A percentile compares a stretch with the other conserved stretches of the same genome.
phyloP scores from a whole-genome alignment of 2,797 vertebrate species.

The Eremophila alpestris region DNA sequence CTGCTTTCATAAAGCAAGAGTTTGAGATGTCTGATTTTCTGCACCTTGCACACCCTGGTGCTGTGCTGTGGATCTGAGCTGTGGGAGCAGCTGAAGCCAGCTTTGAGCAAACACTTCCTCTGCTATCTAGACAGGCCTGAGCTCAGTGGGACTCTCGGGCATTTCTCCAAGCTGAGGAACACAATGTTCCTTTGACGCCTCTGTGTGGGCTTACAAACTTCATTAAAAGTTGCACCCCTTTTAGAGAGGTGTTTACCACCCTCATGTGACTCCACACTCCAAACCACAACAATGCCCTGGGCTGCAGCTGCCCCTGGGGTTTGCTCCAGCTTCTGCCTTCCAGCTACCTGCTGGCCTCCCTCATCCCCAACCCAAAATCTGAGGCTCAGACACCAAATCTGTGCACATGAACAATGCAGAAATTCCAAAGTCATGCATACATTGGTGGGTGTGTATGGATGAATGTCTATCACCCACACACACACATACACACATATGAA shows the following conservation, averaged over 20 bases:
- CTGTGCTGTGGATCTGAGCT: neutral
- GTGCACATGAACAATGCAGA: fast-evolving
- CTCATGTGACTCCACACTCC: neutral
- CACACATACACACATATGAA: neutral
- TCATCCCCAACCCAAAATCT: neutral
- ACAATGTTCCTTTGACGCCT: neutral
- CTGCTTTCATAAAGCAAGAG: neutral
- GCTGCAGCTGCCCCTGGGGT: neutral
- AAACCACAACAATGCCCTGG: neutral
- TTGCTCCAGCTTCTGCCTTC: neutral
- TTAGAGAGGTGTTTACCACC: neutral
- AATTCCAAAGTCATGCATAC: neutral
- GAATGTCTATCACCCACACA: neutral
- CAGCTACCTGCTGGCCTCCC: neutral
- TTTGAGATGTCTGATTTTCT: neutral
- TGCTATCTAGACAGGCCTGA: slow-evolving; percentile 4
- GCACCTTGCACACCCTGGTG: neutral
- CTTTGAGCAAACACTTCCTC: neutral
- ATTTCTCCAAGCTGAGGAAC: slow-evolving; percentile 37
- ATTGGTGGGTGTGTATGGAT: no score
- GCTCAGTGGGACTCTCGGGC: neutral
- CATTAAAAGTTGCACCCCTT: neutral
- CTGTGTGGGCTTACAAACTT: neutral
- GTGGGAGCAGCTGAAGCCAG: neutral
- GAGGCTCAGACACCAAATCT: neutral